These are phyloP conservation scores for Scaptodrosophila latifasciaeformis DNA, from an alignment of 2,888 invertebrate genomes.

Conservation along the genomic window DNA sequence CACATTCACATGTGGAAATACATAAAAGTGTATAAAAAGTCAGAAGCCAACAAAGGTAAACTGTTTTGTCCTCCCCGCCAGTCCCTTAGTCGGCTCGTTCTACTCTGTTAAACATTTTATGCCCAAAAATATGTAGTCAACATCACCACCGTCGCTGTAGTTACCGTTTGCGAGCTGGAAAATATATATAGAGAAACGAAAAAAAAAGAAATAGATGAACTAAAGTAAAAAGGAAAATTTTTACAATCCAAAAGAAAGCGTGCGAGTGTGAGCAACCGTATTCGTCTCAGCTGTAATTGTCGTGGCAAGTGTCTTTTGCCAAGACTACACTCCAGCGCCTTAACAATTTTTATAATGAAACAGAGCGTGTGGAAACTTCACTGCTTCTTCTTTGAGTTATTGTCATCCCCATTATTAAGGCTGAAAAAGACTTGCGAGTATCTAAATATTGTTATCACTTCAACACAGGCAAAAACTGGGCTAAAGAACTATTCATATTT, in stretches of 20 bases:
- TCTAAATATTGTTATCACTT: too few relatives aligned
- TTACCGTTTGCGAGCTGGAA: neutral
- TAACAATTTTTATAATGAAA: too few relatives aligned
- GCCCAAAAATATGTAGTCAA: conserved; percentile 42
- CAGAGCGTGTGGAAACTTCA: too few relatives aligned
- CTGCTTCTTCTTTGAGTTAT: too few relatives aligned
- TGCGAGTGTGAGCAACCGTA: conserved; percentile 29
- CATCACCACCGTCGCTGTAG: neutral
- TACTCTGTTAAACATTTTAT: conserved; percentile 60
- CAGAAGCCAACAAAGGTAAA: conserved; percentile 62
- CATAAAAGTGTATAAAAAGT: conserved; percentile 59
- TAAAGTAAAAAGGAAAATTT: conserved; percentile 12
- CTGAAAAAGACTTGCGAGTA: too few relatives aligned
- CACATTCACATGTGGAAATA: conserved; percentile 29
- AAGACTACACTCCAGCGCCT: too few relatives aligned
- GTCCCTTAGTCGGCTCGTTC: conserved; percentile 35
- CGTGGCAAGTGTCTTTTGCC: conserved; percentile 27
- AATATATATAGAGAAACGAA: neutral
- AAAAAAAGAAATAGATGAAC: conserved; percentile 15
- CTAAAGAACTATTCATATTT: too few relatives aligned
- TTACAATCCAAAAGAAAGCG: conserved; percentile 60
- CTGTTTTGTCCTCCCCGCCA: too few relatives aligned
- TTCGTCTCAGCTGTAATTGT: conserved; percentile 11
- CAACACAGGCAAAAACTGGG: too few relatives aligned
- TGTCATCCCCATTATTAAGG: too few relatives aligned